These are phyloP conservation scores for Oligia latruncula DNA, from an alignment of 2,888 invertebrate genomes.

Conservation along the genomic window DNA sequence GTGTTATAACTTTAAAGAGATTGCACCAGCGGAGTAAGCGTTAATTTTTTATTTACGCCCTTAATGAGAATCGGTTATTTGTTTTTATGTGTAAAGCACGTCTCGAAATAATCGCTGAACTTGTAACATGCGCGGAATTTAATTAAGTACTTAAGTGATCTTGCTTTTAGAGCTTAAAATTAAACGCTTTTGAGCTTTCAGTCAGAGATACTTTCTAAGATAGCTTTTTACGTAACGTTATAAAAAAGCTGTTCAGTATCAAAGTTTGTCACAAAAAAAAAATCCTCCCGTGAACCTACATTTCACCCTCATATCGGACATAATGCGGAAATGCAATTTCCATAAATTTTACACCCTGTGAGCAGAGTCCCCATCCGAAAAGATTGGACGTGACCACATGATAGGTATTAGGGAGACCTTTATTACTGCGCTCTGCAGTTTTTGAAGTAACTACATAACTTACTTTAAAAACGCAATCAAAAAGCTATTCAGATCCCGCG, in stretches of 20 bases:
- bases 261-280: conserved; percentile 67
- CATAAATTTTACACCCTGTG: conserved; percentile 90
- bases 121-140: conserved; percentile 22
- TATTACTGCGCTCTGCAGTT: conserved; percentile 43
- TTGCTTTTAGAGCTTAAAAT: conserved; percentile 1
- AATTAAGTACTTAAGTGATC: conserved; percentile 16
- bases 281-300: conserved; percentile 71
- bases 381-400: conserved; percentile 86
- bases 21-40: conserved; percentile 73
- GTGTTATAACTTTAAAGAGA: conserved; percentile 86
- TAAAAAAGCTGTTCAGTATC: conserved; percentile 52
- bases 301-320: conserved; percentile 81
- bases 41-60: conserved; percentile 71
- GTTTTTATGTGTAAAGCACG: conserved; percentile 30
- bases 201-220: background rate
- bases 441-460: conserved; percentile 41
- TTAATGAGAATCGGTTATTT: conserved; percentile 69
- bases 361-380: conserved; percentile 85
- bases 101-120: conserved; percentile 33
- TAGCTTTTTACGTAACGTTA: conserved; percentile 2
- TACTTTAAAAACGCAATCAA: conserved; percentile 49
- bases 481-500: conserved; percentile 38
- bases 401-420: conserved; percentile 67
- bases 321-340: conserved; percentile 89
- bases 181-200: background rate